These are phyloP conservation scores for Caenorhabditis uteleia DNA, from an alignment of 2,888 invertebrate genomes.

Conservation along the genomic window DNA sequence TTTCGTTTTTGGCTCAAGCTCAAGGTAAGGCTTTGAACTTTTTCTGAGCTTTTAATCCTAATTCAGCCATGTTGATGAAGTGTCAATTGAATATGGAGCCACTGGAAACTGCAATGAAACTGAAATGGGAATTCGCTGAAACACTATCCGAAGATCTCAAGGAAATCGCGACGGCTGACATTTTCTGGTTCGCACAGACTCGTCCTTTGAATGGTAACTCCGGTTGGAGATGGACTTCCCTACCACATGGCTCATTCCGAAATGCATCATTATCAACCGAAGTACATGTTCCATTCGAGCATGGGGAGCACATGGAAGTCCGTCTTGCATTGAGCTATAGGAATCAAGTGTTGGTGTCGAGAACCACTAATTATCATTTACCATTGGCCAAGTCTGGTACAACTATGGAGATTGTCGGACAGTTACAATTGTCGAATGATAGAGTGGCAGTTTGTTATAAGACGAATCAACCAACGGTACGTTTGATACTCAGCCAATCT, in stretches of 20 bases:
- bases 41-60: background rate
- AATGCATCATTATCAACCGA: conserved; percentile 37
- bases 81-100: conserved; percentile 35
- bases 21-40: conserved; percentile 38
- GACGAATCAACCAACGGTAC: conserved; percentile 34
- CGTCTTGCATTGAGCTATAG: conserved; percentile 58
- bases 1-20: conserved; percentile 60
- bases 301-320: conserved; percentile 32
- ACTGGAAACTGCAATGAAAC: conserved; percentile 43
- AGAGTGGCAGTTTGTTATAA: conserved; percentile 52
- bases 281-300: conserved; percentile 34
- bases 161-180: conserved; percentile 59
- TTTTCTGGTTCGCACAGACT: conserved; percentile 60
- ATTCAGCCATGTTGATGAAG: conserved; percentile 16
- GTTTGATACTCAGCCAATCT: background rate
- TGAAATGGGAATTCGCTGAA: conserved; percentile 59
- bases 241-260: conserved; percentile 44
- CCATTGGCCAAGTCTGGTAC: conserved; percentile 30
- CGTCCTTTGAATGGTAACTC: conserved; percentile 32
- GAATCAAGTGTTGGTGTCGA: conserved; percentile 54
- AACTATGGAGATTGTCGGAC: conserved; percentile 40
- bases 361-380: conserved; percentile 45
- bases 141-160: conserved; percentile 43
- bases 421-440: conserved; percentile 45
- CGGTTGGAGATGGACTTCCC: conserved; percentile 59